Percentiles rank a stretch among this genome's conserved stretches.
phyloP scores from a whole-genome alignment of 92 coral and sea anemone species.

The Epizoanthus rinbou region DNA sequence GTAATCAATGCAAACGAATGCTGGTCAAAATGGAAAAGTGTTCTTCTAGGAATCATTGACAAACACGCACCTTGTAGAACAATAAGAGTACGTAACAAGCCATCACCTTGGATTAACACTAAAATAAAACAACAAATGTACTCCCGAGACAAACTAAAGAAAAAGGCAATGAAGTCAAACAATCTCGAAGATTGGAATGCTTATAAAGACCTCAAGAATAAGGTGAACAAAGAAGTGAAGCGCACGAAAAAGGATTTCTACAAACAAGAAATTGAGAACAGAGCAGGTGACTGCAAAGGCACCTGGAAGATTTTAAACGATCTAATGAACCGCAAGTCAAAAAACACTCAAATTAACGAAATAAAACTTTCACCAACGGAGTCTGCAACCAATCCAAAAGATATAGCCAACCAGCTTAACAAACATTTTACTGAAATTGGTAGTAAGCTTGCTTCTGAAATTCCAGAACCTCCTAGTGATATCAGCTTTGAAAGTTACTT shows the following conservation, averaged over 20 bases:
- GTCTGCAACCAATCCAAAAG: constrained; percentile 25
- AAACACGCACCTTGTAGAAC: constrained; percentile 56
- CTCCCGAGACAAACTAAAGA: constrained; percentile 37
- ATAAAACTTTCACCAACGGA: constrained; percentile 29
- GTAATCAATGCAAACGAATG: constrained; percentile 29
- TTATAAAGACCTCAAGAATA: constrained; percentile 41
- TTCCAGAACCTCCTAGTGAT: constrained; percentile 8
- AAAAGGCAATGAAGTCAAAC: constrained; percentile 51
- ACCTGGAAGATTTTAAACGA: constrained; percentile 44
- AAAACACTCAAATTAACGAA: constrained; percentile 28
- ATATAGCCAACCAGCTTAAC: constrained; percentile 36
- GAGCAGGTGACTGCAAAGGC: constrained; percentile 30
- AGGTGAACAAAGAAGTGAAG: constrained; percentile 40
- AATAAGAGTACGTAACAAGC: constrained; percentile 50
- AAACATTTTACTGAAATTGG: too few species aligned
- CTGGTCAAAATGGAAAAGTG: constrained; percentile 51
- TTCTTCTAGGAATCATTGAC: constrained; percentile 47
- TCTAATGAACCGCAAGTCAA: constrained; percentile 35
- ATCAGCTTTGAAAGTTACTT: constrained; percentile 38
- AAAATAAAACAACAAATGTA: constrained; percentile 35
- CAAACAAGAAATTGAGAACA: constrained; percentile 27
- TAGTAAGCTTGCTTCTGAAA: constrained; percentile 41
- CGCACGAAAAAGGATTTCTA: constrained; percentile 41
- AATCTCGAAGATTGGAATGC: constrained; percentile 37
- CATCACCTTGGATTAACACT: constrained; percentile 55